phyloP scores from a whole-genome alignment of 1,140 invertebrate species.

The Gonatopus flavifemur region DNA sequence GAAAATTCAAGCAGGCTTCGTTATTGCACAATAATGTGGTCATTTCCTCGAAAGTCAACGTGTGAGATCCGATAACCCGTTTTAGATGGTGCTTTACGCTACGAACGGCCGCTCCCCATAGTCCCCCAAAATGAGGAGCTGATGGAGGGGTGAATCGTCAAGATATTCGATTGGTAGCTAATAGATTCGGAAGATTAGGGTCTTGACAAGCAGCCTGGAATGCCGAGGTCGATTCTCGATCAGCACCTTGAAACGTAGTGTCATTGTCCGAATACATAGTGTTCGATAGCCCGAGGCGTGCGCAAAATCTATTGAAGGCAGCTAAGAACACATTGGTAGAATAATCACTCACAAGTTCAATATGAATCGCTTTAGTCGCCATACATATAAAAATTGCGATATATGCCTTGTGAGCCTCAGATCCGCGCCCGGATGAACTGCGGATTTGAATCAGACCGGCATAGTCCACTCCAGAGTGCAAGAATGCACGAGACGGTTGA shows the following conservation, averaged over 20 bases:
- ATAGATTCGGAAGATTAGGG: not conserved
- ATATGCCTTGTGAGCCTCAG: conserved; percentile 24
- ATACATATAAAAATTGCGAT: conserved; percentile 31
- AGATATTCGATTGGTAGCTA: not conserved
- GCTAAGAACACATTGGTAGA: conserved; percentile 23
- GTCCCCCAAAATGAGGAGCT: conserved; percentile 12
- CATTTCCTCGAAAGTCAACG: too few relatives aligned
- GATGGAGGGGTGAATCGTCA: conserved; percentile 9
- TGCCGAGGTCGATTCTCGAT: not conserved
- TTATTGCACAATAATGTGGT: too few relatives aligned
- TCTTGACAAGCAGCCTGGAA: not conserved
- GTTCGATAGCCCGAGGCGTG: not conserved
- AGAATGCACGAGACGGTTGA: conserved; percentile 4
- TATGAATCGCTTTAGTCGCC: conserved; percentile 26
- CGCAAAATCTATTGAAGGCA: not conserved
- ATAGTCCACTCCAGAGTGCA: conserved; percentile 23
- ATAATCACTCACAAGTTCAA: conserved; percentile 29
- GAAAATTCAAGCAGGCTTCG: too few relatives aligned
- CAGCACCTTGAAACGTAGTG: conserved; percentile 12
- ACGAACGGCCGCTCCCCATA: too few relatives aligned
- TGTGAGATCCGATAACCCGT: too few relatives aligned
- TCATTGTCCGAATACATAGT: conserved; percentile 5
- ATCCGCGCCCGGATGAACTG: not conserved
- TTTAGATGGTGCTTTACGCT: too few relatives aligned
- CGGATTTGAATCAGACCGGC: conserved; percentile 26